Conservation (phyloP, 2,888 invertebrate genomes). For the Alsophila aescularia region DNA sequence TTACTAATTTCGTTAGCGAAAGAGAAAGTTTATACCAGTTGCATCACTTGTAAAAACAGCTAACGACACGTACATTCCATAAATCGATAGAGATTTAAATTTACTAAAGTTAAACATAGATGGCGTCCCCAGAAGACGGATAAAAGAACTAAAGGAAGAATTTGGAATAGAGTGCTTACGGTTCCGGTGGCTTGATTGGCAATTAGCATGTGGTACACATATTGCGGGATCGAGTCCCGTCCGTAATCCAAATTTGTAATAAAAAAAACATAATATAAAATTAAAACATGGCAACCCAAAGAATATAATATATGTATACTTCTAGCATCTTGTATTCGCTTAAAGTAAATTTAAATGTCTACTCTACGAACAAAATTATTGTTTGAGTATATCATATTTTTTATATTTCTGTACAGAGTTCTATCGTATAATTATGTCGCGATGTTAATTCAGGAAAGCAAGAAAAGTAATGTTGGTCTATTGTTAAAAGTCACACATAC, state of each 20-base stretch:
- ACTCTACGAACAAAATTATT: conserved; percentile 35
- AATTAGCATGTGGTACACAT: too few species aligned
- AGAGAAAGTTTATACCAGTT: conserved; percentile 48
- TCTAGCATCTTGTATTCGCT: not conserved
- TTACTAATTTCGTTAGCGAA: conserved; percentile 29
- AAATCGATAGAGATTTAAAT: conserved; percentile 54
- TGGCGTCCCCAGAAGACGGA: conserved; percentile 1
- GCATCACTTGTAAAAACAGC: conserved; percentile 39
- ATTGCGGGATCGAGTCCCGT: too few species aligned
- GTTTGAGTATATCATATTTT: conserved; percentile 50
- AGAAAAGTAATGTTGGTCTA: conserved; percentile 52
- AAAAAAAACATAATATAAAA: conserved; percentile 1
- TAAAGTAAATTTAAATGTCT: conserved; percentile 53
- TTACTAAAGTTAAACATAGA: conserved; percentile 36
- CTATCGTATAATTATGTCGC: conserved; percentile 55
- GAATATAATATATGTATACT: not conserved
- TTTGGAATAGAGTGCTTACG: too few species aligned
- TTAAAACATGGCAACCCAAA: conserved; percentile 1
- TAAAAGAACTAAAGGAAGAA: too few species aligned
- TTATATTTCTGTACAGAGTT: conserved; percentile 57
- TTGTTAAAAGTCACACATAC: conserved; percentile 51
- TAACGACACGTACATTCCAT: conserved; percentile 60
- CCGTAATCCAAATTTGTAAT: conserved; percentile 49
- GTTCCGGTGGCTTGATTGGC: too few species aligned
- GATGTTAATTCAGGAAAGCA: conserved; percentile 52